Base-by-base conservation (phyloP, 2,888 invertebrate species). In the Monoplex corrugatus region DNA sequence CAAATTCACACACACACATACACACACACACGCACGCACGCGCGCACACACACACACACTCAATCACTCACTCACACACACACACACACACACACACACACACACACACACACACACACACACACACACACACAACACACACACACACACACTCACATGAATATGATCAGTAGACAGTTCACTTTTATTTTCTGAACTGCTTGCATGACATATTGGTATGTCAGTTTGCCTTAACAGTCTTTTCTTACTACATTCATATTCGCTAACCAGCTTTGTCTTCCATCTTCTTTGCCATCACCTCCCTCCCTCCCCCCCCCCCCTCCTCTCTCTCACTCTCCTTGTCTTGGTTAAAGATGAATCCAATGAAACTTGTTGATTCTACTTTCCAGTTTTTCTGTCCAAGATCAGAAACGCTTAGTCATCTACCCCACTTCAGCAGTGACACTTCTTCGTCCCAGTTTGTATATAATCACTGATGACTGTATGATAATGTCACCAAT, bases 11-110 rank as follows among this genome's bases (percentile, higher is more conserved):
- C 50, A 57, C 35, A 84, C 50, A 84, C 35, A 84, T 35, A 84
- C 35, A 84, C 50, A 84, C 35, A 84, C 84, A 84, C 35, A 57
- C 84, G 57, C 35, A 84, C 84, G 57, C 50, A 84, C 35, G 43
- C 32, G 57, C 87, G n/a, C 32, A 80, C 87, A 89, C 45, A 86
- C 68, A 80, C 28, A 80, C 35, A 57, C 43, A 87, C 82, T 38
- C 43, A 87, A 43, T 75, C 43, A 78, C 78, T 78, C 43, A 87
- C 45, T 78, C 43, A 87, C 78, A 57, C 32, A 57, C 63, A 50
- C 35, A 57, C 16, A 16, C 78, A 57, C 23, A n/a, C 35, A 57
- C 35, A 57, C 23, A 44, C 19, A 57, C 40, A n/a, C 8, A 35
- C 85, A 57, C 23, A 38, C 38, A 38, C 23, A 35, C 13, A 38